Evolutionary conservation across 64 coral and sea anemone genomes (phyloP).

Genomic region (Actinia tenebrosa): DNA sequence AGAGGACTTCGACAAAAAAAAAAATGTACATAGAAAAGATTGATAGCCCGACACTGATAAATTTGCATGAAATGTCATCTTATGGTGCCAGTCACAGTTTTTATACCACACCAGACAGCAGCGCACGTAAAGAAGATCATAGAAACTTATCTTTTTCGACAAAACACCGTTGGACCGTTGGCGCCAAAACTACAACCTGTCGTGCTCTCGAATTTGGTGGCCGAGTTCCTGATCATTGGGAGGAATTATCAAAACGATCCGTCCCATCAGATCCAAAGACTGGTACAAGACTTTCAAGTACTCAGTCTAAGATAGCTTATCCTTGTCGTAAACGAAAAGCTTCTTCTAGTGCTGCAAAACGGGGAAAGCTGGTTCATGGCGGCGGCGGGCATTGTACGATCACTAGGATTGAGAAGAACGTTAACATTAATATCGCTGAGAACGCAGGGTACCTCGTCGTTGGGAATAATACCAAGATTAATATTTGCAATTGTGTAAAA

Average conservation of each 20-base stretch:
- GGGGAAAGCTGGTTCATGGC: not conserved
- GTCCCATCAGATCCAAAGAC: not conserved
- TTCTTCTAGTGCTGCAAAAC: not conserved
- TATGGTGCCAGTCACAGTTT: not conserved
- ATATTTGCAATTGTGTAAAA: not conserved
- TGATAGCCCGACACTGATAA: too few relatives aligned
- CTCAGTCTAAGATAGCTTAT: not conserved
- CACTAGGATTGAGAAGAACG: not conserved
- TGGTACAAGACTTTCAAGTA: too few relatives aligned
- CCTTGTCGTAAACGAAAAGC: not conserved
- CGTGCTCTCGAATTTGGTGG: not conserved
- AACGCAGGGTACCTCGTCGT: not conserved
- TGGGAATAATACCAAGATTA: not conserved
- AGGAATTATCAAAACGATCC: not conserved
- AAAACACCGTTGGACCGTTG: not conserved
- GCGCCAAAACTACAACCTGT: not conserved
- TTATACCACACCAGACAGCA: not conserved
- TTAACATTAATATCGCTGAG: not conserved
- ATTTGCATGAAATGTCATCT: too few relatives aligned
- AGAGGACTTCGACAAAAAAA: too few relatives aligned
- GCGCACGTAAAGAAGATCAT: not conserved
- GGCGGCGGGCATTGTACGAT: not conserved
- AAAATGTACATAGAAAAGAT: too few relatives aligned
- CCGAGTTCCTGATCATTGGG: not conserved
- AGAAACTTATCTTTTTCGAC: not conserved